Evolutionary conservation across 2,113 vertebrate genomes (phyloP).

Genomic region (Excalfactoria chinensis): DNA sequence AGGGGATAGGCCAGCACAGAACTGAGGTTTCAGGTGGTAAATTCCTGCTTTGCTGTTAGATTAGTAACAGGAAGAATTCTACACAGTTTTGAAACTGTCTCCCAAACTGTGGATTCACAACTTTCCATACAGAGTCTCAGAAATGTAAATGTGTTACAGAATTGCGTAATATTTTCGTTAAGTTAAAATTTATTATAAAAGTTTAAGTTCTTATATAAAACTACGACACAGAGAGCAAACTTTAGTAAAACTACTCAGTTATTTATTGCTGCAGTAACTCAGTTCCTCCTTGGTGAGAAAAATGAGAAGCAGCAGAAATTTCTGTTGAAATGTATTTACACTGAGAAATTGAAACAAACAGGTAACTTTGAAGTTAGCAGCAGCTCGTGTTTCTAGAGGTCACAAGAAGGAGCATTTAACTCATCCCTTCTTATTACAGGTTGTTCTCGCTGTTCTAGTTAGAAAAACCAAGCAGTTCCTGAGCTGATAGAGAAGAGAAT

Average conservation of each 20-base stretch:
- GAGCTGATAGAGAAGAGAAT: background rate
- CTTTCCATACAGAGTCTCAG: background rate
- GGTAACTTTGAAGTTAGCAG: background rate
- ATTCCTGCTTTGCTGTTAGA: background rate
- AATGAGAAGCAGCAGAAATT: background rate
- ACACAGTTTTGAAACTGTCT: background rate
- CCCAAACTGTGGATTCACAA: background rate
- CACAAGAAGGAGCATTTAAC: background rate
- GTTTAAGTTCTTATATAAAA: background rate
- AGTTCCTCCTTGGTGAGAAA: background rate
- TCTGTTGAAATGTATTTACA: background rate
- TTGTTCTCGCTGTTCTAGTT: background rate
- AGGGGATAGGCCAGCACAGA: background rate
- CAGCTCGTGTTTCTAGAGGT: background rate
- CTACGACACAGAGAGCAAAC: background rate
- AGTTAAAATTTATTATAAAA: background rate
- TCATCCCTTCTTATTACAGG: background rate
- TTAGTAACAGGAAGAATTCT: background rate
- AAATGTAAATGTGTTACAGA: background rate
- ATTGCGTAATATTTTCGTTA: background rate
- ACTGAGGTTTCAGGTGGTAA: background rate
- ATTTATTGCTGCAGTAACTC: background rate
- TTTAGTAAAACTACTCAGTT: background rate
- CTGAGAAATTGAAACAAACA: background rate
- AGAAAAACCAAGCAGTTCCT: background rate